Evolutionary conservation across 2,113 vertebrate genomes (phyloP).

Genomic region (Todiramphus saurophagus): DNA sequence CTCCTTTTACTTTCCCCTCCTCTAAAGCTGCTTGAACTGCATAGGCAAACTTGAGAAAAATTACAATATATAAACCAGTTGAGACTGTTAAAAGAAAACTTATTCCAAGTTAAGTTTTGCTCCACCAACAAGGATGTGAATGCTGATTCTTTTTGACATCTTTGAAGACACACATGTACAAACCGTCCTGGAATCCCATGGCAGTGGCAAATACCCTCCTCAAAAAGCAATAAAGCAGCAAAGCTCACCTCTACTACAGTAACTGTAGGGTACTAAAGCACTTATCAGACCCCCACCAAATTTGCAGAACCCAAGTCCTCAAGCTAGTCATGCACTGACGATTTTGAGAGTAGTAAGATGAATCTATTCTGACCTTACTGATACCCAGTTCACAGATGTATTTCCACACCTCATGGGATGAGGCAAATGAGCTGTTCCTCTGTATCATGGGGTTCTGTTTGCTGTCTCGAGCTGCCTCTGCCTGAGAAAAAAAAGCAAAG

Average conservation of each 20-base stretch:
- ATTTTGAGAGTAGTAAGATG: not conserved
- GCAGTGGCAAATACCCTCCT: not conserved
- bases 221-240: not conserved
- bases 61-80: not conserved
- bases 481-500: conserved; percentile 63
- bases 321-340: not conserved
- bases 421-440: conserved; percentile 95
- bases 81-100: not conserved
- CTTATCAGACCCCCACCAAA: not conserved
- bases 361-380: conserved; percentile 80
- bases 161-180: not conserved
- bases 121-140: not conserved
- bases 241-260: not conserved
- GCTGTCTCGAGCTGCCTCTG: conserved; percentile 88
- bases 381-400: conserved; percentile 97
- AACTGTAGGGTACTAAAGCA: not conserved
- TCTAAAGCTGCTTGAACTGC: not conserved
- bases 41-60: not conserved
- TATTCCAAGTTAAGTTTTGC: not conserved
- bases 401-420: conserved; percentile 98
- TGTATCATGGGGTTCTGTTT: conserved; percentile 97
- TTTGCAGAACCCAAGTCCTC: not conserved
- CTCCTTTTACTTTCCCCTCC: not conserved
- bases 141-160: not conserved
- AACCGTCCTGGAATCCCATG: not conserved